These are phyloP conservation scores for Acipenser ruthenus DNA, from an alignment of 2,797 vertebrate genomes.

Conservation along the genomic window DNA sequence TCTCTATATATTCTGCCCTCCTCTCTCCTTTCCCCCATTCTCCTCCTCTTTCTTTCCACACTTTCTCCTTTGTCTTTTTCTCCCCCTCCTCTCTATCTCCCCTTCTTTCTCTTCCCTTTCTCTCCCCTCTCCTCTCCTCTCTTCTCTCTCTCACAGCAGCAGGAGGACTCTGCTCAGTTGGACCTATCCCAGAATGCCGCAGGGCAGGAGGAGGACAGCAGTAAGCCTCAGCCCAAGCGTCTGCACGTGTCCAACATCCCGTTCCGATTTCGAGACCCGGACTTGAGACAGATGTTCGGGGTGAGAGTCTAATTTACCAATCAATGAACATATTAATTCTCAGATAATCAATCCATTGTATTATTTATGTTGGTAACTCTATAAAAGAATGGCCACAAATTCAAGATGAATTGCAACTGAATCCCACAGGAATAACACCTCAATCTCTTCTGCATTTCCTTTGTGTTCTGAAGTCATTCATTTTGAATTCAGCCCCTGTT, in stretches of 20 bases:
- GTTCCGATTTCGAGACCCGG: conserved; percentile 75
- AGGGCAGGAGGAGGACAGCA: conserved; percentile 57
- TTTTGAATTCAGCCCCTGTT: no score
- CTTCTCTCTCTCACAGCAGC: conserved; percentile 20
- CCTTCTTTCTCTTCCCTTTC: conserved; percentile 3
- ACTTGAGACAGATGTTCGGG: conserved; percentile 81
- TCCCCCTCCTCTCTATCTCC: conserved; percentile 6
- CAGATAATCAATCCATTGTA: no score
- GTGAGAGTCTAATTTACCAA: conserved; percentile 34
- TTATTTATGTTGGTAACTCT: no score
- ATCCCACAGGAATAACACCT: no score
- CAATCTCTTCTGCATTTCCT: no score
- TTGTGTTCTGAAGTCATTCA: no score
- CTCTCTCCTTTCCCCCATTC: conserved; percentile 23
- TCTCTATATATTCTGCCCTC: conserved; percentile 25
- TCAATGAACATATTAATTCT: no score
- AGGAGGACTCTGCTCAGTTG: conserved; percentile 57
- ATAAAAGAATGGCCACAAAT: no score
- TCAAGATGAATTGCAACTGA: no score
- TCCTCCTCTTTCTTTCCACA: conserved; percentile 28
- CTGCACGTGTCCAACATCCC: conserved; percentile 79
- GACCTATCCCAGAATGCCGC: conserved; percentile 55
- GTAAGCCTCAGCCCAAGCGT: conserved; percentile 69
- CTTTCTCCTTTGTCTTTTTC: conserved; percentile 8
- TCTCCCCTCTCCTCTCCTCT: conserved; percentile 1